phyloP scores from a whole-genome alignment of 2,113 vertebrate genomes.

The Struthidea cinerea region DNA sequence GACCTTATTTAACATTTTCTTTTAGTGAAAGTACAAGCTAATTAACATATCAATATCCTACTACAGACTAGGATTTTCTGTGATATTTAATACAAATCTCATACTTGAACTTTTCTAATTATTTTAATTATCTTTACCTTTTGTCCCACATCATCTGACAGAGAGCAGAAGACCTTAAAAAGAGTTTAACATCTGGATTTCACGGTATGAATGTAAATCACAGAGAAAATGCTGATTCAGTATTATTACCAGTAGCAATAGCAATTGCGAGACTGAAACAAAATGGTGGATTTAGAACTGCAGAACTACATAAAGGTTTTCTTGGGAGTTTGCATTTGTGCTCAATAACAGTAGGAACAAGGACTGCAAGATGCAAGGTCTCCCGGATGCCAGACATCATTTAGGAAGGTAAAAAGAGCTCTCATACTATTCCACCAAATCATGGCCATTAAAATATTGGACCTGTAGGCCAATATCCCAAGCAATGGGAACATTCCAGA shows the following conservation, averaged over 20 bases:
- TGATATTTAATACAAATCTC: conserved; percentile 4
- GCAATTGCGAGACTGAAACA: neutral
- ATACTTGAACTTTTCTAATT: conserved; percentile 9
- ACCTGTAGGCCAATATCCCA: neutral
- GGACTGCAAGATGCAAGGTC: neutral
- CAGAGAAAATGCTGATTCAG: neutral
- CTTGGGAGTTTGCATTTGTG: neutral
- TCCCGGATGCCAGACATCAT: neutral
- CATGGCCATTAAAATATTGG: neutral
- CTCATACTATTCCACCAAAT: neutral
- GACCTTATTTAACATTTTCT: neutral
- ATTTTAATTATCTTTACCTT: conserved; percentile 30
- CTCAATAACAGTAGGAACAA: neutral
- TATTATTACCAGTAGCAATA: neutral
- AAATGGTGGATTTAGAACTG: neutral
- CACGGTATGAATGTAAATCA: neutral
- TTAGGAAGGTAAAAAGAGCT: neutral
- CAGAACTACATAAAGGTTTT: neutral
- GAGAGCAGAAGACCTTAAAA: neutral
- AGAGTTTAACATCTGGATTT: neutral
- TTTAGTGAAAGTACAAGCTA: neutral
- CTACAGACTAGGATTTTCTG: neutral
- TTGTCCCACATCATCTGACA: neutral
- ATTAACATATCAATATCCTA: conserved; percentile 14
- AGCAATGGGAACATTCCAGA: neutral